Evolutionary conservation across 2,797 vertebrate genomes (phyloP), one percentile per base, ranked within the genome.

Genomic region (Sebastes steindachneri): DNA sequence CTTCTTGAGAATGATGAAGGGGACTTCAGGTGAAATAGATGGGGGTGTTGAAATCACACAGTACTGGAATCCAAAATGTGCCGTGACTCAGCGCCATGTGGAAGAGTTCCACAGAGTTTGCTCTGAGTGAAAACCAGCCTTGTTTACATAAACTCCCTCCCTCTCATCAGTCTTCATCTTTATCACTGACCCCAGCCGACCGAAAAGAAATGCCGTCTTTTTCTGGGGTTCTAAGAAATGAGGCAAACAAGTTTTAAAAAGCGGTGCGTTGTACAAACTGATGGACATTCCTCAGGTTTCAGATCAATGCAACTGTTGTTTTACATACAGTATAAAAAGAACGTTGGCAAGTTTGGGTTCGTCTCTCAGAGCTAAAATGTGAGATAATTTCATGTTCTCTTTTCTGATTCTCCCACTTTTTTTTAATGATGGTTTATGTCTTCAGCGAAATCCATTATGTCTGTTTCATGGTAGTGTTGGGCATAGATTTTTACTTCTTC

Each of bases 1-100:
- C 33, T 21, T 28, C 6, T 23, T 37, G 5, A 78, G 5, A 78
- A 10, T 17, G 7, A 48, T 33, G 10, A 51, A 31, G 12, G 4
- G 26, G 48, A 25, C 41, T 58, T 63, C 9, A n/a, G 28, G 35
- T 35, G 45, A 17, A 69, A n/a, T 9, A 23, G 26, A 25, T 11
- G 14, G 26, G 51, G 19, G 28, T 48, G 28, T 31, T 66, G 9
- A 75, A 77, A 57, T 37, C 67, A 33, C 25, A 59, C 15, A 69
- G 26, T 19, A n/a, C 29, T 31, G 17, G 64, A 51, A 19, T 51
- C 33, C 48, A 51, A 57, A 68, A 33, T 29, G 14, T 45, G 9
- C 25, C 3, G 0, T 69, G 67, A 79, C 62, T 68, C 33, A 11
- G 28, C 53, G 67, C 83, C 79, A 86, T 82, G 45, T 87, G 81